Percentiles rank a stretch among this genome's conserved stretches.
These are phyloP conservation scores for Vollenhovia emeryi DNA, from an alignment of 1,140 invertebrate species.

Conservation along the genomic window DNA sequence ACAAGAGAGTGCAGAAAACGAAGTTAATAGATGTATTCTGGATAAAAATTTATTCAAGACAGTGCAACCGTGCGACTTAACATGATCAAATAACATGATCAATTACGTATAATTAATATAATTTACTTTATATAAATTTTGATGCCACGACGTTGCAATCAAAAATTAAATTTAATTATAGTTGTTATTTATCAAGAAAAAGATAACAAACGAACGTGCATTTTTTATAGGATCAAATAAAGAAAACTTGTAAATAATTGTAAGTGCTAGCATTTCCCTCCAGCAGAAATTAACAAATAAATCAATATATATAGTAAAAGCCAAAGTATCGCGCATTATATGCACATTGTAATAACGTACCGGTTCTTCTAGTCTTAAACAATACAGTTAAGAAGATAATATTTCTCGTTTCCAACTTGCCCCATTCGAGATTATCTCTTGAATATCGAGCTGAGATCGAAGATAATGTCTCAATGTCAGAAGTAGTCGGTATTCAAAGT, in stretches of 20 bases:
- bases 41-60: neutral
- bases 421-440: neutral
- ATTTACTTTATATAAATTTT: neutral
- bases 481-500: neutral
- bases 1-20: conserved; percentile 41
- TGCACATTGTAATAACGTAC: neutral
- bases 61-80: neutral
- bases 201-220: neutral
- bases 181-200: neutral
- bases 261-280: neutral
- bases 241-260: neutral
- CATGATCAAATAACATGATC: neutral
- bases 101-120: neutral
- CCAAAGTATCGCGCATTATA: neutral
- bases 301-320: neutral
- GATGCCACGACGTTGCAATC: neutral
- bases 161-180: neutral
- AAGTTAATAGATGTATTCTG: neutral
- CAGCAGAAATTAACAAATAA: neutral
- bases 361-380: neutral
- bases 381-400: neutral
- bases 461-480: neutral
- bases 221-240: conserved; percentile 7
- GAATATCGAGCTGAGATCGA: neutral
- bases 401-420: neutral